A percentile compares a stretch with the other conserved stretches of the same genome.
Evolutionary conservation across 2,888 invertebrate genomes (phyloP).

Genomic region (Teleiodes luculella): DNA sequence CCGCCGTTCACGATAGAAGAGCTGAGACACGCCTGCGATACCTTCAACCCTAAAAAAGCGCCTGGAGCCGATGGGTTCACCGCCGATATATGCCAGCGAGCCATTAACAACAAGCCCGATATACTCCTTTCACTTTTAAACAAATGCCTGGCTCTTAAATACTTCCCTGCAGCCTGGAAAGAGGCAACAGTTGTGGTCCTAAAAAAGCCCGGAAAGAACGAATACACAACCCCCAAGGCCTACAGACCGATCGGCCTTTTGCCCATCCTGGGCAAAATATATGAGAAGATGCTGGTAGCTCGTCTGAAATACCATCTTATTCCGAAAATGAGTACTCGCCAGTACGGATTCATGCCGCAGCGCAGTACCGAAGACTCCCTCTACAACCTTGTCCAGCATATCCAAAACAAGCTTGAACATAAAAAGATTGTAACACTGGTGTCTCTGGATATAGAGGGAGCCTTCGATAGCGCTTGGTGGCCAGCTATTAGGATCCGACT

Average conservation of each 20-base stretch:
- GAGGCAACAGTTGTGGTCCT: constrained; percentile 22
- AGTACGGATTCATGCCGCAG: constrained; percentile 6
- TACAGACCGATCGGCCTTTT: neutral
- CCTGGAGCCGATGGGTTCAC: constrained; percentile 25
- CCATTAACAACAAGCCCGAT: constrained; percentile 8
- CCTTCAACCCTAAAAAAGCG: constrained; percentile 27
- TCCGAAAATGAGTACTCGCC: neutral
- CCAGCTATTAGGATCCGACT: constrained; percentile 8
- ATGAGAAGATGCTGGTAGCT: neutral
- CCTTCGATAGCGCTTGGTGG: constrained; percentile 14
- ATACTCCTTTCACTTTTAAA: neutral
- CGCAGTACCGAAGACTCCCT: constrained; percentile 6
- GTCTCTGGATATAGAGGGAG: constrained; percentile 7
- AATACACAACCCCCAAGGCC: neutral
- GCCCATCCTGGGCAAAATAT: neutral
- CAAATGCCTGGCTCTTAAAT: constrained; percentile 18
- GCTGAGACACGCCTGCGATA: constrained; percentile 2
- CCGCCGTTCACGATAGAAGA: constrained; percentile 23
- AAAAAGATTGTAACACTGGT: neutral
- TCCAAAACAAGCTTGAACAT: neutral
- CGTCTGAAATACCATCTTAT: neutral
- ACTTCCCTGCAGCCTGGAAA: constrained; percentile 26
- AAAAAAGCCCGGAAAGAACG: constrained; percentile 20
- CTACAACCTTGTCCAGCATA: neutral
- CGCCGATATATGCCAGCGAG: neutral